Evolutionary conservation across 1,140 invertebrate genomes (phyloP).

Genomic region (Orius insidiosus): DNA sequence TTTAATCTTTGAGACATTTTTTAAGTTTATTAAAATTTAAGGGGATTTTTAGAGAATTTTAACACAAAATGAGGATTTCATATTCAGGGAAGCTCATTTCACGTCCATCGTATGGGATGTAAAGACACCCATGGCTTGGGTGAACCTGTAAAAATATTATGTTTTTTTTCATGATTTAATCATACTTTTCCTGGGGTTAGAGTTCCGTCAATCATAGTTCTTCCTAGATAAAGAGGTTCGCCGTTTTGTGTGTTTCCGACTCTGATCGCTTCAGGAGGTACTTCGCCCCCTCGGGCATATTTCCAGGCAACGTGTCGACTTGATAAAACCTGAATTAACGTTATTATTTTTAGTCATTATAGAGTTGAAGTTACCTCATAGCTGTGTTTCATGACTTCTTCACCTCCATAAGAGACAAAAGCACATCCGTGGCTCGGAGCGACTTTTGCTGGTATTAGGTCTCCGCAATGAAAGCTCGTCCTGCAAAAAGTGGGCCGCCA

Average conservation of each 20-base stretch:
- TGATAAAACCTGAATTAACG: slow-evolving; percentile 24
- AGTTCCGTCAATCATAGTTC: slow-evolving; percentile 38
- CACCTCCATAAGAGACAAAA: slow-evolving; percentile 41
- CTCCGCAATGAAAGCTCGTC: slow-evolving; percentile 52
- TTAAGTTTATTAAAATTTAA: no score
- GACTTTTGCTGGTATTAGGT: slow-evolving; percentile 57
- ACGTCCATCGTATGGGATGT: slow-evolving; percentile 48
- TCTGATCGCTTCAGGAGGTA: slow-evolving; percentile 42
- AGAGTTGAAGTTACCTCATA: slow-evolving; percentile 36
- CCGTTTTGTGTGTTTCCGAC: slow-evolving; percentile 41
- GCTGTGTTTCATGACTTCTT: slow-evolving; percentile 38
- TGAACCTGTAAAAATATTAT: slow-evolving; percentile 38
- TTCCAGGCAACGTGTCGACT: slow-evolving; percentile 44
- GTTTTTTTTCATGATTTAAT: not conserved
- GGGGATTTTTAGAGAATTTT: slow-evolving; percentile 6
- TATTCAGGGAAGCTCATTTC: slow-evolving; percentile 40
- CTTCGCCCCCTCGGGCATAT: slow-evolving; percentile 32
- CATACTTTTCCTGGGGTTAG: slow-evolving; percentile 47
- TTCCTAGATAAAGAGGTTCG: slow-evolving; percentile 46
- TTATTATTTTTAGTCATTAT: no score
- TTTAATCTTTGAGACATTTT: no score
- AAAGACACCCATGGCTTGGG: slow-evolving; percentile 44
- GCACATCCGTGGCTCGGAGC: slow-evolving; percentile 44
- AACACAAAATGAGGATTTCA: slow-evolving; percentile 32
- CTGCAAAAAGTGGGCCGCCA: slow-evolving; percentile 51